Percentiles rank a stretch among this genome's conserved stretches.
These are phyloP conservation scores for Cataglyphis rosenhaueri DNA, from an alignment of 2,888 invertebrate genomes.

Conservation along the genomic window DNA sequence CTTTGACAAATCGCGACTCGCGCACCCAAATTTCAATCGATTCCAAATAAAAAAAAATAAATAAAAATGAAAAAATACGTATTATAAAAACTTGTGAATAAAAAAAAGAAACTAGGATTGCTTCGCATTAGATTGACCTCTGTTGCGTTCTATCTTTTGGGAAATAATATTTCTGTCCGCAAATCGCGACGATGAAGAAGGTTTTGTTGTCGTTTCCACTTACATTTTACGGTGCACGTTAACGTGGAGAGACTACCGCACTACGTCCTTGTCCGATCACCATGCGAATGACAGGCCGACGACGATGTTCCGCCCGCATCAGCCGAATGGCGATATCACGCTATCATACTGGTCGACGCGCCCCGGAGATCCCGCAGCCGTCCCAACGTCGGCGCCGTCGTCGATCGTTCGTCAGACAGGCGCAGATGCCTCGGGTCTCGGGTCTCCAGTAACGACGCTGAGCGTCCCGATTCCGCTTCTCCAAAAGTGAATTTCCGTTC, in stretches of 20 bases:
- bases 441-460: conserved; percentile 42
- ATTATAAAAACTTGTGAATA: neutral
- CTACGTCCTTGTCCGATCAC: conserved; percentile 2
- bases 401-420: conserved; percentile 70
- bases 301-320: conserved; percentile 67
- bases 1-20: neutral
- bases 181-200: neutral
- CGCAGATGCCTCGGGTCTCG: conserved; percentile 52
- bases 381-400: conserved; percentile 29
- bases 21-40: neutral
- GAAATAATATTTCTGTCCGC: neutral
- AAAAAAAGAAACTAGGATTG: neutral
- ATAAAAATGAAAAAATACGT: neutral
- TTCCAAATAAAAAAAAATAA: neutral
- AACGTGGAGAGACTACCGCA: conserved; percentile 27
- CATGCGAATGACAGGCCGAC: conserved; percentile 21
- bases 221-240: conserved; percentile 18
- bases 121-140: neutral
- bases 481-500: conserved; percentile 28
- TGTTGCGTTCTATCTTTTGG: neutral
- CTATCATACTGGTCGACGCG: conserved; percentile 66
- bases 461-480: conserved; percentile 18
- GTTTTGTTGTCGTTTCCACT: neutral
- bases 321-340: conserved; percentile 68
- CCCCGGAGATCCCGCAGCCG: conserved; percentile 34